These are phyloP conservation scores for Empidonax traillii DNA, from an alignment of 2,113 vertebrate species.

Conservation along the genomic window DNA sequence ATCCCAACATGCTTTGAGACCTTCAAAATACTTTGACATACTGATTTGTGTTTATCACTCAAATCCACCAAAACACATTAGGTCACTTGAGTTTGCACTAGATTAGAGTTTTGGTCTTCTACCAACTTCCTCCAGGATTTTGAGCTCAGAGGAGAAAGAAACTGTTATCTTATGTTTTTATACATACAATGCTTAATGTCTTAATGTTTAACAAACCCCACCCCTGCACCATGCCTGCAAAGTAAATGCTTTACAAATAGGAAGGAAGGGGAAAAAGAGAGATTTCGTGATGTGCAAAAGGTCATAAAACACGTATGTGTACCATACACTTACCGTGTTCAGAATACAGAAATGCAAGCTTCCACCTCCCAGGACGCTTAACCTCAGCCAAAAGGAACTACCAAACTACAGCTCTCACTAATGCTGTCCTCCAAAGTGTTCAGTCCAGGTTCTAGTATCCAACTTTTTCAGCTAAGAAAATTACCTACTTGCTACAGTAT, in stretches of 20 bases:
- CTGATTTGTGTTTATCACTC: not conserved
- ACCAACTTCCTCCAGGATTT: not conserved
- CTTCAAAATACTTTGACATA: not conserved
- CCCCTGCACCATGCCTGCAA: not conserved
- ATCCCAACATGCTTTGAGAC: not conserved
- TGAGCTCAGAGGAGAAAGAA: not conserved
- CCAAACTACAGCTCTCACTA: not conserved
- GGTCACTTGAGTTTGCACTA: not conserved
- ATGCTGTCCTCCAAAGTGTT: not conserved
- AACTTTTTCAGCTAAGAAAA: not conserved
- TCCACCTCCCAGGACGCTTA: not conserved
- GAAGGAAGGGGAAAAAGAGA: accelerated
- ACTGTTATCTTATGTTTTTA: accelerated
- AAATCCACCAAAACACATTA: not conserved
- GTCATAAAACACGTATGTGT: not conserved
- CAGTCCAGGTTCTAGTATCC: not conserved
- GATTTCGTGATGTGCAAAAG: not conserved
- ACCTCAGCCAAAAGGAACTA: not conserved
- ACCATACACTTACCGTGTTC: no score
- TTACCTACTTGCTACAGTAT: not conserved
- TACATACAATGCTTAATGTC: not conserved
- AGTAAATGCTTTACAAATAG: not conserved
- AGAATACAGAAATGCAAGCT: not conserved
- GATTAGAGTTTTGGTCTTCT: not conserved
- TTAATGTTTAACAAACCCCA: not conserved